Evolutionary conservation across 1,140 invertebrate species (phyloP).

Genomic region (Pristionchus pacificus): DNA sequence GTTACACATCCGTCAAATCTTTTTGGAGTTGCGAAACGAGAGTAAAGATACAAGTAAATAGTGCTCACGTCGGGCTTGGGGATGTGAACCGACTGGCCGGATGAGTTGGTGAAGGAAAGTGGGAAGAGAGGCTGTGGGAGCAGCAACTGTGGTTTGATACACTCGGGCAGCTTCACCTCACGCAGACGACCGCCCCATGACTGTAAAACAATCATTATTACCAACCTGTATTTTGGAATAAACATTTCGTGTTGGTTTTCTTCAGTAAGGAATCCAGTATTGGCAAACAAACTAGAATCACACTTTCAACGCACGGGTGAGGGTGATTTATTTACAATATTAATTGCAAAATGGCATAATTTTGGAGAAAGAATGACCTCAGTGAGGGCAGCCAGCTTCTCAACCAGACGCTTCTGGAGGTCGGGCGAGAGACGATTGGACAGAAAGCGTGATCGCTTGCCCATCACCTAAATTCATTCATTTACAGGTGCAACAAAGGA

Average conservation of each 20-base stretch:
- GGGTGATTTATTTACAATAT: background rate
- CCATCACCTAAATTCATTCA: constrained; percentile 9
- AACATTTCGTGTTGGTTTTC: background rate
- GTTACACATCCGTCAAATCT: no score
- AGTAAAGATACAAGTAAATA: no score
- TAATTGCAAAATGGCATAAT: background rate
- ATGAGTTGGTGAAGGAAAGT: constrained; percentile 14
- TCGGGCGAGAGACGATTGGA: constrained; percentile 15
- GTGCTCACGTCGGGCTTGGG: background rate
- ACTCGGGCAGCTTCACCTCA: constrained; percentile 26
- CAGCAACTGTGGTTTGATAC: constrained; percentile 7
- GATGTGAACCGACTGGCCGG: background rate
- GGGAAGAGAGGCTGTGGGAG: constrained; percentile 24
- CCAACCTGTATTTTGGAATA: background rate
- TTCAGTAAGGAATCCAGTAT: background rate
- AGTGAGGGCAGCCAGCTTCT: constrained; percentile 24
- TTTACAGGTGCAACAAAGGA: background rate
- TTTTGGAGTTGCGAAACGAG: no score
- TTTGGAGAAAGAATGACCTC: constrained; percentile 11
- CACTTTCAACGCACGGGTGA: background rate
- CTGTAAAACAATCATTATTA: constrained; percentile 20
- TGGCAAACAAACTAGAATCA: background rate
- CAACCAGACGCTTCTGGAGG: constrained; percentile 18
- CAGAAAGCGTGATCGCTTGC: constrained; percentile 31
- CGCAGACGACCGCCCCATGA: constrained; percentile 29